Conservation (phyloP, 2,888 invertebrate species). For the Pediacus dermestoides region DNA sequence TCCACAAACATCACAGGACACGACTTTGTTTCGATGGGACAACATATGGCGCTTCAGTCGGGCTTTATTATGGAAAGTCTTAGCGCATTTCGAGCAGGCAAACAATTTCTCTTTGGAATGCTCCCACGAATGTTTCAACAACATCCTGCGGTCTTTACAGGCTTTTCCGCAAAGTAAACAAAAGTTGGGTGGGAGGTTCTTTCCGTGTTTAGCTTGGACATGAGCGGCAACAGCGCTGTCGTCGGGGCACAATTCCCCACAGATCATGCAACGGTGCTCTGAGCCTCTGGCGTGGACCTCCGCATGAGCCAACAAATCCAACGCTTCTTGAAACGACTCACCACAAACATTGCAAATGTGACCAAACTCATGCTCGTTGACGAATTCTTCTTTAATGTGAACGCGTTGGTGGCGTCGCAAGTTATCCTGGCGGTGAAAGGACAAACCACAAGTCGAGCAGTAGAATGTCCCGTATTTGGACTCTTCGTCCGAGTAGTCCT, state of each 20-base stretch:
- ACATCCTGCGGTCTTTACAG: constrained; percentile 64
- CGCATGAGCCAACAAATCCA: constrained; percentile 74
- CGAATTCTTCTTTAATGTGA: constrained; percentile 47
- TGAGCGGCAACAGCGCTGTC: constrained; percentile 63
- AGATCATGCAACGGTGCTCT: constrained; percentile 60
- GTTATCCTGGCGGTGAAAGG: constrained; percentile 74
- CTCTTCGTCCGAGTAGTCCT: constrained; percentile 57
- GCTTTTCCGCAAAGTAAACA: constrained; percentile 65
- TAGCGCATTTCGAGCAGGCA: constrained; percentile 65
- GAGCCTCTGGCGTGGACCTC: constrained; percentile 69
- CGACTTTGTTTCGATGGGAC: constrained; percentile 67
- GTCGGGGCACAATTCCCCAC: constrained; percentile 62
- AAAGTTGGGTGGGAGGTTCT: constrained; percentile 61
- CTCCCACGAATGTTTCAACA: constrained; percentile 67
- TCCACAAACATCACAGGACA: constrained; percentile 66
- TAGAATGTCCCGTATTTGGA: constrained; percentile 56
- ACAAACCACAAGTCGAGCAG: constrained; percentile 75
- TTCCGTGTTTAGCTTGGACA: constrained; percentile 56
- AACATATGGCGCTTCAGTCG: constrained; percentile 64
- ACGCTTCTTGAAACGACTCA: constrained; percentile 70
- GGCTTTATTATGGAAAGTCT: constrained; percentile 69
- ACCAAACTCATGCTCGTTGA: constrained; percentile 51
- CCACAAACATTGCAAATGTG: constrained; percentile 79
- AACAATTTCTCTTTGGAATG: constrained; percentile 61
- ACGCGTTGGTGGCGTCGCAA: constrained; percentile 62